These are phyloP conservation scores for Folsomia manolachei DNA, from an alignment of 2,888 invertebrate species.

Conservation along the genomic window DNA sequence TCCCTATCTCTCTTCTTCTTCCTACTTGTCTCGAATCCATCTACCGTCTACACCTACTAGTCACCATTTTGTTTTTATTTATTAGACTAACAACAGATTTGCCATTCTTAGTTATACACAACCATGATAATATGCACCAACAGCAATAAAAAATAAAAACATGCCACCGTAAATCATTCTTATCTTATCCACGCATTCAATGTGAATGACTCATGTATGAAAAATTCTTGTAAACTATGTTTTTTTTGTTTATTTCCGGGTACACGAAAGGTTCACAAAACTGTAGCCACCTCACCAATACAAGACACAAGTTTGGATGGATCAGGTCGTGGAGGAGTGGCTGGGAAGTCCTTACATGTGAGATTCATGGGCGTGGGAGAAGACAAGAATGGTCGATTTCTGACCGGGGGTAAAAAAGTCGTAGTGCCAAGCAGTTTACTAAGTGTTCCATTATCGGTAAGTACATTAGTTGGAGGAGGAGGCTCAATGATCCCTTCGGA, in stretches of 20 bases:
- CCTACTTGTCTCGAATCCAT: background rate
- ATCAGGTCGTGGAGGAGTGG: constrained; percentile 52
- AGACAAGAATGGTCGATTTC: constrained; percentile 67
- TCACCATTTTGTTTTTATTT: background rate
- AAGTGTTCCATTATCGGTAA: constrained; percentile 50
- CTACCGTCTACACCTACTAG: background rate
- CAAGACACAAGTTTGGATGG: constrained; percentile 67
- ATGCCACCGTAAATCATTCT: too few species aligned
- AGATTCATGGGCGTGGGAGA: constrained; percentile 48
- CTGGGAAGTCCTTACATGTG: constrained; percentile 48
- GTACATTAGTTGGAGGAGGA: constrained; percentile 50
- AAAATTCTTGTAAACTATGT: constrained; percentile 46
- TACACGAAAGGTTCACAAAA: constrained; percentile 66
- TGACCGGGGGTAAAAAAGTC: constrained; percentile 38
- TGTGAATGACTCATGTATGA: constrained; percentile 26
- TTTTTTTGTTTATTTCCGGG: constrained; percentile 34
- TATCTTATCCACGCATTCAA: too few species aligned
- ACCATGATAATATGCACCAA: too few species aligned
- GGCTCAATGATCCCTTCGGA: constrained; percentile 53
- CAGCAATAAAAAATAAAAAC: too few species aligned
- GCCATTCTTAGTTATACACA: too few species aligned
- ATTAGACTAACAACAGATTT: background rate
- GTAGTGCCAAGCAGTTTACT: constrained; percentile 52
- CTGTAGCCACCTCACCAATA: constrained; percentile 88
- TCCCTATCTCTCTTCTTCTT: background rate